Conservation (phyloP, 2,888 invertebrate species). For the Gibbula magus region DNA sequence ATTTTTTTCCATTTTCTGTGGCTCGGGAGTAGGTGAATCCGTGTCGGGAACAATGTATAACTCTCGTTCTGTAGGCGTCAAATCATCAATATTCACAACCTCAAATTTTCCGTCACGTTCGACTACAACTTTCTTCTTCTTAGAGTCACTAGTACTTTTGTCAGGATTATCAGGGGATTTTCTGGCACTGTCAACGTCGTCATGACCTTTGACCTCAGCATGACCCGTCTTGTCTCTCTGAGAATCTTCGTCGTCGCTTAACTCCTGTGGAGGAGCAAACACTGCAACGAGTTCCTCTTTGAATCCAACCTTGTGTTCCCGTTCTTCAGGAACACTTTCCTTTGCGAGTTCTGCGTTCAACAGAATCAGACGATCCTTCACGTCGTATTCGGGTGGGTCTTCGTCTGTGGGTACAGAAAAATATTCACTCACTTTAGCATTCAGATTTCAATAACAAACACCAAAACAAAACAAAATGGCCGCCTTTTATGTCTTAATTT, state of each 20-base stretch:
- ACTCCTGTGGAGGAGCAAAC: slow-evolving; percentile 68
- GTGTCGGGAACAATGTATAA: slow-evolving; percentile 26
- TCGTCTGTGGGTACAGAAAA: slow-evolving; percentile 44
- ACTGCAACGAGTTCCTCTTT: slow-evolving; percentile 69
- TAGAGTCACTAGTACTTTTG: slow-evolving; percentile 30
- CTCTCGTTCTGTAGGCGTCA: slow-evolving; percentile 55
- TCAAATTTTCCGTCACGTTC: slow-evolving; percentile 72
- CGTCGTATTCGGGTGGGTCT: slow-evolving; percentile 71
- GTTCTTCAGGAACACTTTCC: slow-evolving; percentile 63
- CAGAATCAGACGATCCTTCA: slow-evolving; percentile 67
- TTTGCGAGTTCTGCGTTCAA: slow-evolving; percentile 71
- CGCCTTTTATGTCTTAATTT: too few relatives aligned
- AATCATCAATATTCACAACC: slow-evolving; percentile 64
- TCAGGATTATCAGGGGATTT: slow-evolving; percentile 44
- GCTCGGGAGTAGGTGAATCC: not conserved
- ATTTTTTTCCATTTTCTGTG: slow-evolving; percentile 14
- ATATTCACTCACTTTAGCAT: too few relatives aligned
- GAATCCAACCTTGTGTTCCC: slow-evolving; percentile 67
- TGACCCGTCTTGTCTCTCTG: slow-evolving; percentile 14
- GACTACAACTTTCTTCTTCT: slow-evolving; percentile 64
- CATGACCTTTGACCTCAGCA: not conserved
- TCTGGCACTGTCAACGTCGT: slow-evolving; percentile 30
- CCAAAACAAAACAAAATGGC: too few relatives aligned
- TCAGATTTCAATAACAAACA: too few relatives aligned
- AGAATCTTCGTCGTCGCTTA: slow-evolving; percentile 44